phyloP scores from a whole-genome alignment of 2,888 invertebrate genomes.

The Nasonovia ribisnigri region DNA sequence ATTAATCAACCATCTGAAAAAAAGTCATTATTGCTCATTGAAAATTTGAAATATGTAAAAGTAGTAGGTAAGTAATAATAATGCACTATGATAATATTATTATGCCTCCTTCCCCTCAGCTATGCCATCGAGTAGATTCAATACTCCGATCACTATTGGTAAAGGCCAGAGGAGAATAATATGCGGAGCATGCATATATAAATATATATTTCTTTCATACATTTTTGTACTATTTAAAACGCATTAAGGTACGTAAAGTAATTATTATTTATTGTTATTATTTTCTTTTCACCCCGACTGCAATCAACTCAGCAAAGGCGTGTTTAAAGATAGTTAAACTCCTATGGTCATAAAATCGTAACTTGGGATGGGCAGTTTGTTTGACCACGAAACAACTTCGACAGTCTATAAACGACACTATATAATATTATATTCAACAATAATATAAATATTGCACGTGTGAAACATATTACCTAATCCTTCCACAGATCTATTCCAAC shows the following conservation, averaged over 20 bases:
- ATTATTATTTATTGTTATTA: neutral
- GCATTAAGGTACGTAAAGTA: neutral
- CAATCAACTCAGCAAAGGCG: neutral
- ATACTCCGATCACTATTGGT: neutral
- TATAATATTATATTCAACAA: neutral
- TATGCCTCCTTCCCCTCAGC: neutral
- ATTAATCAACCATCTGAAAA: neutral
- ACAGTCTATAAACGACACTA: neutral
- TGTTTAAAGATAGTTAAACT: neutral
- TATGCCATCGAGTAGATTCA: neutral
- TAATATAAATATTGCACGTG: neutral
- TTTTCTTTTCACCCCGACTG: neutral
- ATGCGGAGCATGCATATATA: neutral
- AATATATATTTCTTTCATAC: neutral
- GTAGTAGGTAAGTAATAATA: neutral
- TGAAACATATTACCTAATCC: neutral
- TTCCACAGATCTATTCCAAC: neutral
- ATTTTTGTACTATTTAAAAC: constrained; percentile 17
- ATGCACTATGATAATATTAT: neutral
- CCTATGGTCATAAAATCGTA: neutral
- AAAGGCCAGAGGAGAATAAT: neutral
- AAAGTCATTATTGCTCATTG: neutral
- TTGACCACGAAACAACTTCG: neutral
- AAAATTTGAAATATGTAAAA: neutral
- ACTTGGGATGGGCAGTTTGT: neutral